phyloP scores from a whole-genome alignment of 1,140 invertebrate genomes.

The Pseudomyrmex sp. region DNA sequence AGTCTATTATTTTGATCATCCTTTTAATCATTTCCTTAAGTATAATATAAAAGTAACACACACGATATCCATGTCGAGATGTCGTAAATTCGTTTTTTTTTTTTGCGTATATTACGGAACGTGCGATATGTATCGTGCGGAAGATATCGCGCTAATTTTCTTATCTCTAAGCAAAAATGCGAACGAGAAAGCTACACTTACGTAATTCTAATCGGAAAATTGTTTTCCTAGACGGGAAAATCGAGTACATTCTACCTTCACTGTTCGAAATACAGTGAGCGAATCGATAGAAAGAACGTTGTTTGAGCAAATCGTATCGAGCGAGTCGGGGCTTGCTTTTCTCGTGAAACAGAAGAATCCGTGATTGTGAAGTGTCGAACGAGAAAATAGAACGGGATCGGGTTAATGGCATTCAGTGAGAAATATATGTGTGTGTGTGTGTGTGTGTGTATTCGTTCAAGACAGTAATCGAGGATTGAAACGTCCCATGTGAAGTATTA shows the following conservation, averaged over 20 bases:
- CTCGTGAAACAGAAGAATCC: constrained; percentile 5
- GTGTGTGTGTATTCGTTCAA: constrained; percentile 72
- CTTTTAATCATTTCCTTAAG: constrained; percentile 47
- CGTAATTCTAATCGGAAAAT: constrained; percentile 41
- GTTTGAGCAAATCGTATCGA: constrained; percentile 42
- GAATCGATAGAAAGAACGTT: not conserved
- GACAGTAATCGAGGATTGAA: constrained; percentile 93
- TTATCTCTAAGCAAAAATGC: constrained; percentile 33
- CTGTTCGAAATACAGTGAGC: not conserved
- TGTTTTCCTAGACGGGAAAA: constrained; percentile 37
- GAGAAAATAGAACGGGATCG: constrained; percentile 28
- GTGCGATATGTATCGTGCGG: constrained; percentile 11
- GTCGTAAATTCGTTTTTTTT: not conserved
- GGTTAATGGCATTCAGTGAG: constrained; percentile 34
- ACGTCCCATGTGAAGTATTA: constrained; percentile 93
- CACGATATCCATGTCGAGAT: constrained; percentile 14
- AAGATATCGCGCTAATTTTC: constrained; percentile 15
- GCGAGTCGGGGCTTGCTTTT: not conserved
- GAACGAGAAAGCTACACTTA: constrained; percentile 17
- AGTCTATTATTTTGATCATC: constrained; percentile 48
- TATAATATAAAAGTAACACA: constrained; percentile 33
- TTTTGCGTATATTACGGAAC: constrained; percentile 33
- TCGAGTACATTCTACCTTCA: constrained; percentile 31
- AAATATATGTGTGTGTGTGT: no score
- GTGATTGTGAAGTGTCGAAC: constrained; percentile 11